These are phyloP conservation scores for Anguilla marmorata DNA, from an alignment of 2,797 vertebrate species.

Conservation along the genomic window DNA sequence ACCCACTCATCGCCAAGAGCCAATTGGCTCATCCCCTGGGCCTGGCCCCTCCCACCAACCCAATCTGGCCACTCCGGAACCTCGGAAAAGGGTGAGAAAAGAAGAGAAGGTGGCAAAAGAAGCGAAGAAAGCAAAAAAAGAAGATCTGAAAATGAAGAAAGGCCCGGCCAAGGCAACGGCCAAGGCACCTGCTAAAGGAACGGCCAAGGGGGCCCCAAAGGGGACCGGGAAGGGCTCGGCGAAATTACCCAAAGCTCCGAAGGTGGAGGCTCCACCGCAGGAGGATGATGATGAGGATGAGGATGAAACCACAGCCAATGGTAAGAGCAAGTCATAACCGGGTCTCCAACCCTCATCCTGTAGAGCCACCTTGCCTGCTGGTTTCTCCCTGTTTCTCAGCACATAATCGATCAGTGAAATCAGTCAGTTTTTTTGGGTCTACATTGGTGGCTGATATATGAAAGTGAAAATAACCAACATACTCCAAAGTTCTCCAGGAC, in stretches of 20 bases:
- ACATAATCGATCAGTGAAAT: background rate
- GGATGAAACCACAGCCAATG: conserved; percentile 64
- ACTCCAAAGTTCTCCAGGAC: background rate
- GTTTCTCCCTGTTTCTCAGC: background rate
- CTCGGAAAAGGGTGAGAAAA: conserved; percentile 46
- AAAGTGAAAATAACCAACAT: background rate
- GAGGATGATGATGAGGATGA: conserved; percentile 54
- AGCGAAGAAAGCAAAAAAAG: conserved; percentile 44
- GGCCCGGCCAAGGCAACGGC: conserved; percentile 46
- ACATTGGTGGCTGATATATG: background rate
- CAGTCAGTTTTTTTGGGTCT: background rate
- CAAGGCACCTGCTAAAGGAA: conserved; percentile 34
- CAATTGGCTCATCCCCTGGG: background rate
- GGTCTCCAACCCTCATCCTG: background rate
- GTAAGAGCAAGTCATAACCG: background rate
- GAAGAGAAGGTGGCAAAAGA: conserved; percentile 35
- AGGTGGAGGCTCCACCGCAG: conserved; percentile 52
- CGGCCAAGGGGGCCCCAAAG: conserved; percentile 61
- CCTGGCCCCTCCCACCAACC: background rate
- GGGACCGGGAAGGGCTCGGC: conserved; percentile 19
- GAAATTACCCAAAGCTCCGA: conserved; percentile 36
- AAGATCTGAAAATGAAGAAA: conserved; percentile 50
- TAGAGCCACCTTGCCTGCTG: background rate
- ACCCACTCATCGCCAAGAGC: background rate
- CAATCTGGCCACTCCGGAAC: conserved; percentile 44